Conservation (phyloP, 2,797 vertebrate species). For the Capromys pilorides region DNA sequence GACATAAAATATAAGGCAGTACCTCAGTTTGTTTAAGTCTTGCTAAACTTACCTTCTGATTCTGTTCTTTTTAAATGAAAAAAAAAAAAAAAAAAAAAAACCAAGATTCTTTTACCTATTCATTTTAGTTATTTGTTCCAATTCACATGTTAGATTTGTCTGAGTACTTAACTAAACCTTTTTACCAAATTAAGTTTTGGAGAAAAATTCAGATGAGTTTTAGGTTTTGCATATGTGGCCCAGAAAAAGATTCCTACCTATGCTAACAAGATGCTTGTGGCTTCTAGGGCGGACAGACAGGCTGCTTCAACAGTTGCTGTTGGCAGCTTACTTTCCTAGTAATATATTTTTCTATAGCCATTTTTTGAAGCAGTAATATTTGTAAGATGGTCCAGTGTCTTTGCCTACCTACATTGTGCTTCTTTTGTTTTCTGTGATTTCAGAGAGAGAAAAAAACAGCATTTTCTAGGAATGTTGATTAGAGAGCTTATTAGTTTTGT, state of each 20-base stretch:
- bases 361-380: not conserved
- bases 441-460: not conserved
- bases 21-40: conserved; percentile 13
- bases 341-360: not conserved
- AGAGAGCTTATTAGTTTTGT: not conserved
- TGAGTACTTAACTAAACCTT: not conserved
- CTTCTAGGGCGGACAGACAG: not conserved
- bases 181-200: conserved; percentile 19
- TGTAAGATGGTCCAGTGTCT: not conserved
- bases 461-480: conserved; percentile 29
- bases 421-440: conserved; percentile 38
- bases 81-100: not conserved
- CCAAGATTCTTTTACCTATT: not conserved
- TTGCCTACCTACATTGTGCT: not conserved
- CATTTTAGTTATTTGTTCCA: conserved; percentile 27
- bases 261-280: not conserved
- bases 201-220: not conserved
- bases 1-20: not conserved
- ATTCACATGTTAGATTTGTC: conserved; percentile 2
- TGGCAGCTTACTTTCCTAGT: not conserved
- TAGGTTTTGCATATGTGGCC: not conserved
- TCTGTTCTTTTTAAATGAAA: not conserved
- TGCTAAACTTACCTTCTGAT: not conserved
- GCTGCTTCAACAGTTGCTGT: not conserved
- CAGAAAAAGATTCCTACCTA: not conserved